Conservation (phyloP, 2,888 invertebrate species). For the Trichacis sp. region DNA sequence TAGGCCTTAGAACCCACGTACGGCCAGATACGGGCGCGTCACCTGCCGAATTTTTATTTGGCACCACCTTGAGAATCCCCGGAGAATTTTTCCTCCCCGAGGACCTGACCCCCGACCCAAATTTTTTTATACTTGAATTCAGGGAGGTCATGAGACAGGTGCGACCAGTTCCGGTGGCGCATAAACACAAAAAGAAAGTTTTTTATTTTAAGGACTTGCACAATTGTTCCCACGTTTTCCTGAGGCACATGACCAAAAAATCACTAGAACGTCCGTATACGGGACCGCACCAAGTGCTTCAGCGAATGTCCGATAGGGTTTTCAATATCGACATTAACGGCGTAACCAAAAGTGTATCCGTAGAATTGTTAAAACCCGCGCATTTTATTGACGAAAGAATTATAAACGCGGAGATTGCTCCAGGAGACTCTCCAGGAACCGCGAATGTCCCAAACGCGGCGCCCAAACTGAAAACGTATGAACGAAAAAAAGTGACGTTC, state of each 20-base stretch:
- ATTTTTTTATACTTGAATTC: constrained; percentile 24
- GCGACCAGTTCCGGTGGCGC: constrained; percentile 26
- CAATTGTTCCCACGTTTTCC: constrained; percentile 33
- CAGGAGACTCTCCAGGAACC: too few relatives aligned
- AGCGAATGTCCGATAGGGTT: constrained; percentile 16
- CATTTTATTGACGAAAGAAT: constrained; percentile 78
- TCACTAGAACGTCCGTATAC: constrained; percentile 43
- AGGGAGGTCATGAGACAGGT: constrained; percentile 24
- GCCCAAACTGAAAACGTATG: too few relatives aligned
- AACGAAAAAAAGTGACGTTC: too few relatives aligned
- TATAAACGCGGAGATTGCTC: constrained; percentile 79
- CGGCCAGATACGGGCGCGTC: too few relatives aligned
- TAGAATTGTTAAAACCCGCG: constrained; percentile 32
- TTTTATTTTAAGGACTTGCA: constrained; percentile 34
- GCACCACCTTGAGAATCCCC: constrained; percentile 18
- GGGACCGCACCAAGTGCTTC: constrained; percentile 39
- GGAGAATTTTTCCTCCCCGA: constrained; percentile 5
- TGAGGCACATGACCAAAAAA: constrained; percentile 19
- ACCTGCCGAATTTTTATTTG: constrained; percentile 40
- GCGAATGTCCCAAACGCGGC: too few relatives aligned
- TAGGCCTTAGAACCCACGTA: too few relatives aligned
- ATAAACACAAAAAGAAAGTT: constrained; percentile 16
- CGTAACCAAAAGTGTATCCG: constrained; percentile 5
- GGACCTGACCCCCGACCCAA: constrained; percentile 6
- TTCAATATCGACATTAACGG: constrained; percentile 18